Evolutionary conservation across 2,888 invertebrate genomes (phyloP), one percentile per base, ranked within the genome.

Genomic region (Leucophenga maculata): DNA sequence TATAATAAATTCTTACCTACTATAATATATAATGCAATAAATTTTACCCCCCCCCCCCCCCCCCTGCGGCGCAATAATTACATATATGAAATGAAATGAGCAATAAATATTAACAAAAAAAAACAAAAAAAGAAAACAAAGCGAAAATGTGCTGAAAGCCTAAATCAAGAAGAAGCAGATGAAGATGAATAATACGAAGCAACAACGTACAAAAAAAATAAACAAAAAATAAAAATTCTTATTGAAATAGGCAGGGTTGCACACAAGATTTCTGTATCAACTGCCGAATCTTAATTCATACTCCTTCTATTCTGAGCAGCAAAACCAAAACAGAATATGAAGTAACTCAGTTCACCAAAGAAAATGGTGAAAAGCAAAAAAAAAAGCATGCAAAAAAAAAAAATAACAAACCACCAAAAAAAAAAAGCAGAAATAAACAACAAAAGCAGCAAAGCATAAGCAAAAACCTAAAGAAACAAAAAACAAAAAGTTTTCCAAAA

Each of bases 241-340:
- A 26, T 26, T 26, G 26, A 26, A 26, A 26, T 26, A 32, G 50
- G 55, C 65, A 8, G 64, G 64, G 55, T 20, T 44, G 62, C 62
- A 64, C 50, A 59, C 72, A 77, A 84, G 86, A 86, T 86, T 86
- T 86, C 86, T 86, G 86, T 86, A 86, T 86, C 85, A 86, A 86
- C 86, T 85, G 86, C 86, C 86, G 86, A 86, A 86, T 86, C 86
- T 86, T 86, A 86, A 86, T 85, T 86, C 86, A 86, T 86, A 86
- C 86, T 86, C 86, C 86, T 86, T 86, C 86, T 86, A 75, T 85
- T 75, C 83, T 80, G 83, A 85, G 84, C 44, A 54, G 39, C 44
- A 39, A 50, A 55, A 72, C 22, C 18, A 57, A 62, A 67, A 52
- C 20, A 14, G 59, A 72, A 71, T 72, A 69, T 71, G 69, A 75